These are phyloP conservation scores for Macrobrachium rosenbergii DNA, from an alignment of 1,140 invertebrate genomes.

Conservation along the genomic window DNA sequence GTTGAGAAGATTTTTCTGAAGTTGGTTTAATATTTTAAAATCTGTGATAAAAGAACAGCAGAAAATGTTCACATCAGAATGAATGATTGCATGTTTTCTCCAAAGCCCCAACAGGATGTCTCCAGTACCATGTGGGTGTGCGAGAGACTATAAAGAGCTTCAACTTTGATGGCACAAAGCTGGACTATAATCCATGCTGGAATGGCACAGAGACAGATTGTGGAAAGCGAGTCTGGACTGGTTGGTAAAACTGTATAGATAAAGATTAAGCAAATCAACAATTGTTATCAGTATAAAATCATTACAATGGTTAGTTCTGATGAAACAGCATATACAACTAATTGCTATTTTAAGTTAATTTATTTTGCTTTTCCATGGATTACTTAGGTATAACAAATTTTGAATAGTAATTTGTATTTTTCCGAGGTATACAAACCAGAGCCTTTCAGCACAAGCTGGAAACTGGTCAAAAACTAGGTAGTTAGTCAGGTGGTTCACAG, in stretches of 20 bases:
- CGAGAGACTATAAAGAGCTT: slow-evolving; percentile 55
- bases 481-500: too few relatives aligned
- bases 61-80: too few relatives aligned
- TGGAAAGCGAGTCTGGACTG: slow-evolving; percentile 51
- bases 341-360: too few relatives aligned
- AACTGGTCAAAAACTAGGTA: too few relatives aligned
- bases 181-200: slow-evolving; percentile 62
- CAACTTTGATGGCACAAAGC: slow-evolving; percentile 61
- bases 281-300: not conserved
- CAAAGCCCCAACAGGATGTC: slow-evolving; percentile 62
- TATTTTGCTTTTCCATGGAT: too few relatives aligned
- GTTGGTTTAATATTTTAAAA: too few relatives aligned
- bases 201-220: slow-evolving; percentile 60
- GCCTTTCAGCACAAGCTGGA: too few relatives aligned
- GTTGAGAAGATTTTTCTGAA: too few relatives aligned
- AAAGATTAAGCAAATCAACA: not conserved
- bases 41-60: too few relatives aligned
- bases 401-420: too few relatives aligned
- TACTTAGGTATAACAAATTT: too few relatives aligned
- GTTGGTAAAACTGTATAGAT: not conserved
- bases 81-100: not conserved
- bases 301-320: not conserved
- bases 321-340: not conserved
- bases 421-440: too few relatives aligned
- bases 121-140: slow-evolving; percentile 63